phyloP scores from a whole-genome alignment of 2,113 vertebrate species.

The Lampris incognitus region DNA sequence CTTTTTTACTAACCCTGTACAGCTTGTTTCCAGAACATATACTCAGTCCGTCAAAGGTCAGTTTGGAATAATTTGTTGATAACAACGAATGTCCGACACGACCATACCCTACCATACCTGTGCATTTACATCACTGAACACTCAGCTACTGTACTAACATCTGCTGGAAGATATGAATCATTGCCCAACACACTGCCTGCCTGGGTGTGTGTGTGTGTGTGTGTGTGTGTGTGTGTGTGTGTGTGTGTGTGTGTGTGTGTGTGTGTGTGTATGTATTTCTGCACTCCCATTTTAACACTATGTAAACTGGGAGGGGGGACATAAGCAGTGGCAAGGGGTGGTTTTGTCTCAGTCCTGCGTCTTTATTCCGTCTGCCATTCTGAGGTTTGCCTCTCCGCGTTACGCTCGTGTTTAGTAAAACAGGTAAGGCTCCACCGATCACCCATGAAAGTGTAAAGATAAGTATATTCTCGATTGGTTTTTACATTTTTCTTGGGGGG shows the following conservation, averaged over 20 bases:
- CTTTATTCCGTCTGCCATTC: slow-evolving; percentile 11
- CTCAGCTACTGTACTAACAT: too few relatives aligned
- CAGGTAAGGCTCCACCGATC: slow-evolving; percentile 16
- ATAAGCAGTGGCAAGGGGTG: slow-evolving; percentile 2
- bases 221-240: slow-evolving; percentile 13
- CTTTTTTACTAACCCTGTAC: neutral
- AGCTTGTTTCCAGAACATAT: neutral
- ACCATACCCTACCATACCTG: too few relatives aligned
- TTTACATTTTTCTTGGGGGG: too few relatives aligned
- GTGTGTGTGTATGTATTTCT: slow-evolving; percentile 17
- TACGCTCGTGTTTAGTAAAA: neutral
- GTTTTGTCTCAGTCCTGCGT: slow-evolving; percentile 9
- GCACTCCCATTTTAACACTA: slow-evolving; percentile 27
- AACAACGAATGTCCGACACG: too few relatives aligned
- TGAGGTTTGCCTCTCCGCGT: neutral
- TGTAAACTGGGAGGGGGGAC: slow-evolving; percentile 17
- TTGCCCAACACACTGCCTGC: neutral
- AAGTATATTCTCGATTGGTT: too few relatives aligned
- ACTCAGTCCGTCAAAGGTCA: neutral
- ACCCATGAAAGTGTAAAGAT: too few relatives aligned
- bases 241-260: slow-evolving; percentile 17
- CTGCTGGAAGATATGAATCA: too few relatives aligned
- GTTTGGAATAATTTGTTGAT: too few relatives aligned
- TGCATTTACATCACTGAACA: too few relatives aligned
- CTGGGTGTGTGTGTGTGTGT: slow-evolving; percentile 5